Conservation (phyloP, 1,140 invertebrate species). For the Drosophila littoralis region DNA sequence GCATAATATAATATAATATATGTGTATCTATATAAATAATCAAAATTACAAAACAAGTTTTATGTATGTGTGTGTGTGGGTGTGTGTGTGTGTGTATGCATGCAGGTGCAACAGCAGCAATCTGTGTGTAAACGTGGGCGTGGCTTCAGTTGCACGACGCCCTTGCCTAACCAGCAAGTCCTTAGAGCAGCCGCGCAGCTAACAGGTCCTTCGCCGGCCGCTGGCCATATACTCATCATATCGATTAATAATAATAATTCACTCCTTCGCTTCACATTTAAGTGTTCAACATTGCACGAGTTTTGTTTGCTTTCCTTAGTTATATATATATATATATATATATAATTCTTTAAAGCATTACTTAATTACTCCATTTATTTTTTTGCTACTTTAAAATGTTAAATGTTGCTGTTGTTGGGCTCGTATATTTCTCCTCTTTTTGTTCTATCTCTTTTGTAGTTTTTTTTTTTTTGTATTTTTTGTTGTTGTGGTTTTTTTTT, state of each 20-base stretch:
- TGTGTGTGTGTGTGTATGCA: background rate
- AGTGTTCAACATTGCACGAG: conserved; percentile 76
- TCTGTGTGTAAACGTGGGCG: conserved; percentile 44
- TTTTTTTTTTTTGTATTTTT: conserved; percentile 15
- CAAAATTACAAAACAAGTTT: conserved; percentile 47
- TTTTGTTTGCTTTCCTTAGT: conserved; percentile 52
- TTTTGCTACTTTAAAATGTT: conserved; percentile 75
- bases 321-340: conserved; percentile 36
- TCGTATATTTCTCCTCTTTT: conserved; percentile 40
- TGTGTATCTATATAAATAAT: conserved; percentile 53
- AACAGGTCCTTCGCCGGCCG: conserved; percentile 6
- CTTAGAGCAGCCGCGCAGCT: background rate
- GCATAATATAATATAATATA: conserved; percentile 54
- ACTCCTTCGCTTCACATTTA: conserved; percentile 44
- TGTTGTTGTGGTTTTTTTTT: conserved; percentile 28
- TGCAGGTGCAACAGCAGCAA: conserved; percentile 68
- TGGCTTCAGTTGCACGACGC: conserved; percentile 11
- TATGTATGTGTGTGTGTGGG: conserved; percentile 11
- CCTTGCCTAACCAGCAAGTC: conserved; percentile 3
- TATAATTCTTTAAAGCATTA: conserved; percentile 71
- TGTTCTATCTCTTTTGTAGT: conserved; percentile 28
- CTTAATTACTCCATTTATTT: conserved; percentile 53
- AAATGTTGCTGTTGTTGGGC: conserved; percentile 73
- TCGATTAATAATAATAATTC: conserved; percentile 34
- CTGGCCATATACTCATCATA: conserved; percentile 22